These are phyloP conservation scores for Beroe forskalii DNA, from an alignment of 37 sponge, comb jelly and placozoan species.

Conservation along the genomic window DNA sequence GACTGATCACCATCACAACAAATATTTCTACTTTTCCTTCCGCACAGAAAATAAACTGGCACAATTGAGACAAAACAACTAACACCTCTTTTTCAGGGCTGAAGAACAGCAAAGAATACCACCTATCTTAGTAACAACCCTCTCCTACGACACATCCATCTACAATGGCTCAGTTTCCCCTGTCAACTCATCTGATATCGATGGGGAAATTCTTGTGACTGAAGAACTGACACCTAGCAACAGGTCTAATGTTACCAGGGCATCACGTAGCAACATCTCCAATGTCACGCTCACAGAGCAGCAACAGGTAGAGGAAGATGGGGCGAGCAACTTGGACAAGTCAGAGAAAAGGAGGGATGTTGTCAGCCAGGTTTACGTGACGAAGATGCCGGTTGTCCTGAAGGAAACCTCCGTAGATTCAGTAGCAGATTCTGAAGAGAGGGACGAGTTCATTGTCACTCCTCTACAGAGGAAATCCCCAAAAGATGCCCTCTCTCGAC, in stretches of 20 bases:
- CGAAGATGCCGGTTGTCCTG: constrained; percentile 3
- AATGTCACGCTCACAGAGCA: not conserved
- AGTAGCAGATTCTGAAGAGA: not conserved
- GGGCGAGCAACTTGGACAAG: not conserved
- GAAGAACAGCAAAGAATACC: constrained; percentile 10
- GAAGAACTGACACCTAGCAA: not conserved
- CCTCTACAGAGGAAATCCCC: not conserved
- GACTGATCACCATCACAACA: too few relatives aligned
- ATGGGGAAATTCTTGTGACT: not conserved
- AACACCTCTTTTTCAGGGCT: not conserved
- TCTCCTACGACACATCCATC: constrained; percentile 39
- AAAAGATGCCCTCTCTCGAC: not conserved
- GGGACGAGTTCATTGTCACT: not conserved
- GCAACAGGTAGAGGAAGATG: not conserved
- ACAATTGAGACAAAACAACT: too few relatives aligned
- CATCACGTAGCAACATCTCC: not conserved
- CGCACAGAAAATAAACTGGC: too few relatives aligned
- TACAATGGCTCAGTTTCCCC: constrained; percentile 16
- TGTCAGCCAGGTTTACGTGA: not conserved
- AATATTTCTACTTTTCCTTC: too few relatives aligned
- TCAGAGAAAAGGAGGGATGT: not conserved
- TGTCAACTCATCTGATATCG: not conserved
- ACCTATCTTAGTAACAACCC: constrained; percentile 29
- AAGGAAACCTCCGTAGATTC: not conserved
- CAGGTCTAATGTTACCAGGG: not conserved